Conservation (phyloP, 2,797 vertebrate species). For the Sebastes goodei region DNA sequence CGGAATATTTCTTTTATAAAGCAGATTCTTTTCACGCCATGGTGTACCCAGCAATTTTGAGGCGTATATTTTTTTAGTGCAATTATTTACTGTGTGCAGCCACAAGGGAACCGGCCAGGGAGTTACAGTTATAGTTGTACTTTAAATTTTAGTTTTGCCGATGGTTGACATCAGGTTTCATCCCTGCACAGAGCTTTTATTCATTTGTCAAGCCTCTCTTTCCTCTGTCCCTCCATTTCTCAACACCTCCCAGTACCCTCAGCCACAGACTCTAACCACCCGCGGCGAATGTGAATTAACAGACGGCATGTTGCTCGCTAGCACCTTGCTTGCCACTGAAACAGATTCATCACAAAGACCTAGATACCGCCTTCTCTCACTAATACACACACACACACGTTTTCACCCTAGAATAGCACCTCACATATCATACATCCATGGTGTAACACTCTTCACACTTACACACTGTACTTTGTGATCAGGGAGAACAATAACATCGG, state of each 20-base stretch:
- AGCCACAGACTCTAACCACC: constrained; percentile 71
- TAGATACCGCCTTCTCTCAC: constrained; percentile 68
- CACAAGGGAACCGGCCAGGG: not conserved
- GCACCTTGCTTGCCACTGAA: constrained; percentile 72
- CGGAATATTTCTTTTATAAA: constrained; percentile 26
- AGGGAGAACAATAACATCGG: constrained; percentile 55
- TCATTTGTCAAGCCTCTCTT: constrained; percentile 57
- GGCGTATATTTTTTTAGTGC: not conserved
- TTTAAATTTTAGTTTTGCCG: constrained; percentile 46
- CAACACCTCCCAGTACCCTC: constrained; percentile 69
- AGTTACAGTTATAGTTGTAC: constrained; percentile 12
- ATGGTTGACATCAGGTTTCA: constrained; percentile 49
- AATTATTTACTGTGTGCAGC: constrained; percentile 19
- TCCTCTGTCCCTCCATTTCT: constrained; percentile 49
- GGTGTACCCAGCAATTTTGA: constrained; percentile 14
- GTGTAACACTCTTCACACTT: constrained; percentile 60
- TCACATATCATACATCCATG: constrained; percentile 59
- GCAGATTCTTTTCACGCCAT: not conserved
- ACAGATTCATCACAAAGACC: constrained; percentile 80
- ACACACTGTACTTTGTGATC: constrained; percentile 58
- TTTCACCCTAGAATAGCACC: constrained; percentile 66
- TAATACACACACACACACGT: constrained; percentile 29
- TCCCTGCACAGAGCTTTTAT: constrained; percentile 27
- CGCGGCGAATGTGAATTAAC: constrained; percentile 79
- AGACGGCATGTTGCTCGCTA: constrained; percentile 71